A percentile compares a stretch with the other conserved stretches of the same genome.
Evolutionary conservation across 2,888 invertebrate genomes (phyloP).

Genomic region (Mactromeris polynyma): DNA sequence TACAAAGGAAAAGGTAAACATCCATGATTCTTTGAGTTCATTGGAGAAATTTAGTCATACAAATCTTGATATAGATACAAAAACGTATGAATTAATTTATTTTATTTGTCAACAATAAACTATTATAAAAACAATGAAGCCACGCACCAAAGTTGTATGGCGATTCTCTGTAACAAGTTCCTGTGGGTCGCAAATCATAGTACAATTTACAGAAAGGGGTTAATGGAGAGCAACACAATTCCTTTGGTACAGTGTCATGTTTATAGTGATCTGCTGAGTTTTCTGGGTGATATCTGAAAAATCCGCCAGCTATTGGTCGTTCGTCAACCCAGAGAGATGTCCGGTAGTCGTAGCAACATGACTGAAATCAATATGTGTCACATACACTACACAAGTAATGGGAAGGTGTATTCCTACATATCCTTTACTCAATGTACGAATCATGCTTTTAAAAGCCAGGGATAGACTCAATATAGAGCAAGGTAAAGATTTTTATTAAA

Average conservation of each 20-base stretch:
- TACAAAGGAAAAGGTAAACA: no score
- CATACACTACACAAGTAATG: background rate
- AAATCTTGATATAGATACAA: background rate
- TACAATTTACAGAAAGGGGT: constrained; percentile 38
- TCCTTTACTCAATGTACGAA: no score
- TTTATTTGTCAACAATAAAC: no score
- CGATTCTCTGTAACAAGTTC: constrained; percentile 30
- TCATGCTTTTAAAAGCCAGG: background rate
- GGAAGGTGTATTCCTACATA: background rate
- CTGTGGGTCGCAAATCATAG: constrained; percentile 40
- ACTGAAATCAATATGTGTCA: constrained; percentile 19
- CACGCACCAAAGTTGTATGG: constrained; percentile 18
- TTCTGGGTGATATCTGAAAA: constrained; percentile 36
- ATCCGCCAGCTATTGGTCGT: constrained; percentile 39
- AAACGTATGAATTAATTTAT: background rate
- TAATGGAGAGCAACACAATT: constrained; percentile 26
- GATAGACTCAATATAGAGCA: background rate
- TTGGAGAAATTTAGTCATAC: background rate
- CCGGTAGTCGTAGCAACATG: constrained; percentile 47
- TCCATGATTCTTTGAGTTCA: no score
- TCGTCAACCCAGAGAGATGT: constrained; percentile 31
- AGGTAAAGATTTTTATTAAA: background rate
- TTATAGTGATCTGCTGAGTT: constrained; percentile 10
- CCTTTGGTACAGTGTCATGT: constrained; percentile 25
- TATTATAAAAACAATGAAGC: background rate